Evolutionary conservation across 2,113 vertebrate genomes (phyloP).

Genomic region (Poicephalus gulielmi): DNA sequence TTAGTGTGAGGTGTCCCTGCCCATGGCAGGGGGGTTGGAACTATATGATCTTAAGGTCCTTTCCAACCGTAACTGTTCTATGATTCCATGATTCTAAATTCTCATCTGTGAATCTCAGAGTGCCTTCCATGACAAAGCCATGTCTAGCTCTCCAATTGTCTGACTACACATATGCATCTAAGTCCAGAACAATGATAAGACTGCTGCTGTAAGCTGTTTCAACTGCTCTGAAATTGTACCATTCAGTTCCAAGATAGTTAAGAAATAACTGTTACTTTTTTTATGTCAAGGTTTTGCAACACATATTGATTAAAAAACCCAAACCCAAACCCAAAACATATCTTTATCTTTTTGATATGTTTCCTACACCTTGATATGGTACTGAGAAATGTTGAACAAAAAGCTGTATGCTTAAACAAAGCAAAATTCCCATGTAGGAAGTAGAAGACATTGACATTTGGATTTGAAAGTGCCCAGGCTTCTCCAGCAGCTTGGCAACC

Average conservation of each 20-base stretch:
- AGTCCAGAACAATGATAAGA: background rate
- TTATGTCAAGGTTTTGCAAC: background rate
- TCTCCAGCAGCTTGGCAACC: background rate
- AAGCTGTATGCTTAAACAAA: background rate
- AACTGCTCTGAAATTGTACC: background rate
- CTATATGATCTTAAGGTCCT: too few relatives aligned
- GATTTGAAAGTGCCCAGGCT: background rate
- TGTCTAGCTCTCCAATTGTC: background rate
- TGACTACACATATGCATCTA: background rate
- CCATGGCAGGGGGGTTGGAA: too few relatives aligned
- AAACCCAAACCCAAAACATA: background rate
- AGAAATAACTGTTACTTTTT: background rate
- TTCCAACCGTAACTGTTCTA: too few relatives aligned
- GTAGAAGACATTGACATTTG: slow-evolving; percentile 6
- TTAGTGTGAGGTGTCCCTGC: too few relatives aligned
- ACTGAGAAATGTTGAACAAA: background rate
- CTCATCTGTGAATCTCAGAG: background rate
- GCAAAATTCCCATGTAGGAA: background rate
- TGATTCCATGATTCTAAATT: background rate
- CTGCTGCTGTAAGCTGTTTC: background rate
- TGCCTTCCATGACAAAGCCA: background rate
- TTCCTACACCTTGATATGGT: background rate
- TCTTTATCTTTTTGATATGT: background rate
- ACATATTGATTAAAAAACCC: background rate
- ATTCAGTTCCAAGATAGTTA: background rate